Percentiles rank a stretch among this genome's conserved stretches.
These are phyloP conservation scores for Octodon degus DNA, from an alignment of 2,113 vertebrate genomes.

Conservation along the genomic window DNA sequence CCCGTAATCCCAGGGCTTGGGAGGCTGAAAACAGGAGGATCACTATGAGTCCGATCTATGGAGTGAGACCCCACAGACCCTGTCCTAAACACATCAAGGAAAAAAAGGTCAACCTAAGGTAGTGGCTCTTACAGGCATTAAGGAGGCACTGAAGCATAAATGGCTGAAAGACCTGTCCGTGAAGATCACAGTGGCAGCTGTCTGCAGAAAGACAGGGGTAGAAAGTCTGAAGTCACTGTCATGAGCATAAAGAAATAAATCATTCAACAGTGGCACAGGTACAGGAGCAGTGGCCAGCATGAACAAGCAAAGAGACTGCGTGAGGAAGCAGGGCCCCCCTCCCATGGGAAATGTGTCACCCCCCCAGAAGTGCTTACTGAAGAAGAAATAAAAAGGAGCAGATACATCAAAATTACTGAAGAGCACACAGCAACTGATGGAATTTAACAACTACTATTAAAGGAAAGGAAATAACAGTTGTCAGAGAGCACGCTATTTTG, in stretches of 20 bases:
- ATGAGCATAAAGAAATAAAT: no score
- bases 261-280: background rate
- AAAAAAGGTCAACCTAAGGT: background rate
- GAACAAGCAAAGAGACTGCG: background rate
- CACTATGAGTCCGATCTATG: no score
- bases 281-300: background rate
- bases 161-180: background rate
- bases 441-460: background rate
- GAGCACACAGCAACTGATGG: background rate
- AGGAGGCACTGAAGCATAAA: background rate
- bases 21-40: no score
- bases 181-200: background rate
- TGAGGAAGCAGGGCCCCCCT: background rate
- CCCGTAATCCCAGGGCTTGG: no score
- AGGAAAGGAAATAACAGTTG: background rate
- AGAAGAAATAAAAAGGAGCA: background rate
- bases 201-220: accelerated
- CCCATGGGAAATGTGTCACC: background rate
- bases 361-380: background rate
- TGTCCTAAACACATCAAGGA: no score
- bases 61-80: no score
- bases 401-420: background rate
- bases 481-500: background rate
- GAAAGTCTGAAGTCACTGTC: background rate
- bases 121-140: background rate